phyloP scores from a whole-genome alignment of 2,113 vertebrate genomes.

The Trinectes maculatus region DNA sequence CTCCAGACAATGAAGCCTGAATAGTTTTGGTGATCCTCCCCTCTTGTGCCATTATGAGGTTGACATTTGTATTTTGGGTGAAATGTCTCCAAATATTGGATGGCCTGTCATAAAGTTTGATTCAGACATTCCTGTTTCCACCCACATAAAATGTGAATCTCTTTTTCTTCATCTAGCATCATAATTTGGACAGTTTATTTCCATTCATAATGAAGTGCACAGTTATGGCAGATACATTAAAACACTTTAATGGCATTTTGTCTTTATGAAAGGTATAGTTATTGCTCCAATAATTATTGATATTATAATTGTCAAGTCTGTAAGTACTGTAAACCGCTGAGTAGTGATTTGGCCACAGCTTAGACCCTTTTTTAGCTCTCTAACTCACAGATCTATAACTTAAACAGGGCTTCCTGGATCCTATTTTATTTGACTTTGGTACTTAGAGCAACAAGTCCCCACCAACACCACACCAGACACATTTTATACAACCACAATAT shows the following conservation, averaged over 20 bases:
- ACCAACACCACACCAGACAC: too few relatives aligned
- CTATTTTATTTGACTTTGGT: not conserved
- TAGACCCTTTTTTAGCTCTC: not conserved
- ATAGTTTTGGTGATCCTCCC: not conserved
- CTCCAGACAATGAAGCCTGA: not conserved
- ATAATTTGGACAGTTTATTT: too few relatives aligned
- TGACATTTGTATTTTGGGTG: not conserved
- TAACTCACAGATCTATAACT: not conserved
- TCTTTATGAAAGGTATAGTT: not conserved
- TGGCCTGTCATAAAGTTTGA: not conserved
- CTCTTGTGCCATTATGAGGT: not conserved
- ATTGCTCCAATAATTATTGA: not conserved
- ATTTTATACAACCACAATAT: not conserved
- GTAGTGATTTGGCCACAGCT: not conserved
- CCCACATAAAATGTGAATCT: not conserved
- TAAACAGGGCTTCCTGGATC: conserved; percentile 1
- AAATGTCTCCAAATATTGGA: not conserved
- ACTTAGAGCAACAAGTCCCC: not conserved
- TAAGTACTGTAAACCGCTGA: not conserved
- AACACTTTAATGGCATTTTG: not conserved
- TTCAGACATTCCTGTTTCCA: not conserved
- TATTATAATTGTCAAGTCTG: not conserved
- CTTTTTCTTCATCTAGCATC: not conserved
- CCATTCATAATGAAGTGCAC: too few relatives aligned
- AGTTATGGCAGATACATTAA: too few relatives aligned